A percentile compares a stretch with the other conserved stretches of the same genome.
These are phyloP conservation scores for Cynocephalus volans DNA, from an alignment of 2,113 vertebrate genomes.

Conservation along the genomic window DNA sequence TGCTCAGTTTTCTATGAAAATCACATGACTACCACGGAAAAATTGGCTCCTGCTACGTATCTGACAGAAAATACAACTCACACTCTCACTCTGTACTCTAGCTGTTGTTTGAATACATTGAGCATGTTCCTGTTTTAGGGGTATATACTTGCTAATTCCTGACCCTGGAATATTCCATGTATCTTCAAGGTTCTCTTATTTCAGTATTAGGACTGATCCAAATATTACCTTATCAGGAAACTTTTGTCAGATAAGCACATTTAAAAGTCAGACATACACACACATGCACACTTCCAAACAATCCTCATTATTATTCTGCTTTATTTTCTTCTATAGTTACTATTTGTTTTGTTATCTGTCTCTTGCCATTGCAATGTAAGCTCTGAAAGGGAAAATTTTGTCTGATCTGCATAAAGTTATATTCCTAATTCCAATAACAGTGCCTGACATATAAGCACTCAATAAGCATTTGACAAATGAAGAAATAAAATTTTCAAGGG, in stretches of 20 bases:
- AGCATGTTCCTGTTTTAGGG: neutral
- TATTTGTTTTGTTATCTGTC: conserved; percentile 18
- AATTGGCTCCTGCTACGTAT: neutral
- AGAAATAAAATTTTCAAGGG: conserved; percentile 47
- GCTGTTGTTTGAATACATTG: neutral
- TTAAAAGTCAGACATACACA: neutral
- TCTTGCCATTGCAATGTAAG: neutral
- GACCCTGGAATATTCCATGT: neutral
- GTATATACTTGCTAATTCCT: neutral
- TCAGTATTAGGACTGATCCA: neutral
- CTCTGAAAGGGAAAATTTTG: neutral
- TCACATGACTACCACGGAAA: neutral
- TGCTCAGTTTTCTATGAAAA: conserved; percentile 18
- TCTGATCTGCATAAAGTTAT: neutral
- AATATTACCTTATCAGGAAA: neutral
- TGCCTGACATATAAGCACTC: neutral
- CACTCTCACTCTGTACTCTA: too few species aligned
- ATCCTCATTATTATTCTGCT: neutral
- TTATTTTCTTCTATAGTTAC: neutral
- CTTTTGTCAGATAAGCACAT: neutral
- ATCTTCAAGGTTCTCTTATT: neutral
- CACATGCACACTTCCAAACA: neutral
- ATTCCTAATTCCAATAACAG: neutral
- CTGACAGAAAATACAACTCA: neutral
- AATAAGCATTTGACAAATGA: conserved; percentile 43